Evolutionary conservation across 2,113 vertebrate genomes (phyloP), one percentile per base, ranked within the genome.

Genomic region (Amblyornis subalaris): DNA sequence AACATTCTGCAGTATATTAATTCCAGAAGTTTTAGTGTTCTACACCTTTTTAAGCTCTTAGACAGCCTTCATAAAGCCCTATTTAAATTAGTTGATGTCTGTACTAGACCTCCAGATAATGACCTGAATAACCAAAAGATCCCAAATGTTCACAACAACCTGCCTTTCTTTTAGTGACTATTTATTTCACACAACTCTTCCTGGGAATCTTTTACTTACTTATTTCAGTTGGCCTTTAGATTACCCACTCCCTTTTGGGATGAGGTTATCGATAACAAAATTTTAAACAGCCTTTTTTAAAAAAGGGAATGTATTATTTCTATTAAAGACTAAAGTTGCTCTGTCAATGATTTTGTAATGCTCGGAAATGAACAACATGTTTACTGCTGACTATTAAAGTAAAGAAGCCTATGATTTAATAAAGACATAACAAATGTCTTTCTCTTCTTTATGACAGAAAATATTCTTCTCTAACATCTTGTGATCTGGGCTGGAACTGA

Each of bases 331-430:
- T 83, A 65, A 69, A 76, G 19, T 85, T 95, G 23, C 31, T 78
- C 45, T 71, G 29, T 36, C 33, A 85, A 50, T 28, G 28, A 45
- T 61, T 72, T 78, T 48, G 50, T 85, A 74, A 18, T 47, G 10
- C 29, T 90, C 90, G 58, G 81, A 83, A 95, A 85, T 13, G 22
- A 95, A 90, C 31, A 53, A 81, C 67, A 83, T 18, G 55, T 89
- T 75, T 76, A 76, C 67, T 45, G n/a, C 33, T 88, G 71, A 89
- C 50, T 87, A 87, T 74, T 90, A 87, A 91, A 81, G 33, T 75
- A 85, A 92, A 94, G 89, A 95, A 91, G n/a, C 19, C 88, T 92
- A 71, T 94, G 77, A 90, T 89, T 95, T 92, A 81, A 82, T 93
- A 58, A 91, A 83, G 51, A 51, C 54, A 65, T 69, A 86, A 94